Evolutionary conservation across 2,797 vertebrate species (phyloP).

Genomic region (Trachurus trachurus): DNA sequence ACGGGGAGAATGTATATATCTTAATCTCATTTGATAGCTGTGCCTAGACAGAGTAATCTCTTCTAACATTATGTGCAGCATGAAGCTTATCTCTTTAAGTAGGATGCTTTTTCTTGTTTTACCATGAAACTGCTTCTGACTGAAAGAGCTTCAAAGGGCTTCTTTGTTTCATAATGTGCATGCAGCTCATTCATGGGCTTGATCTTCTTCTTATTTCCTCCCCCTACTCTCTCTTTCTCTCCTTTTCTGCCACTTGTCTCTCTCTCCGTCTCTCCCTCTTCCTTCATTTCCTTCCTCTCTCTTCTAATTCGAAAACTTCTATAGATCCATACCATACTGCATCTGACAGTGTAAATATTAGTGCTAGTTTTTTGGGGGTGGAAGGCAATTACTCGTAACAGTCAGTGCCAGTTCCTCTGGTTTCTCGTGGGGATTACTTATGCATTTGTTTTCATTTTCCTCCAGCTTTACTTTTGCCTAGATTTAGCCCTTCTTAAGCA

Average conservation of each 20-base stretch:
- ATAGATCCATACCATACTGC: conserved; percentile 65
- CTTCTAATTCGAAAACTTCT: conserved; percentile 63
- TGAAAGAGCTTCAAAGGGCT: conserved; percentile 88
- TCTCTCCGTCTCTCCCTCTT: conserved; percentile 39
- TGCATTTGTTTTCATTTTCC: conserved; percentile 83
- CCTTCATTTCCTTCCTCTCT: conserved; percentile 43
- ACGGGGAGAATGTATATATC: conserved; percentile 80
- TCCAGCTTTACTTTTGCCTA: conserved; percentile 72
- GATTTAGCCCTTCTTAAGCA: conserved; percentile 69
- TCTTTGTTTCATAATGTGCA: conserved; percentile 89
- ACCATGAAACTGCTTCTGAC: conserved; percentile 89
- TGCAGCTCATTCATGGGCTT: conserved; percentile 87
- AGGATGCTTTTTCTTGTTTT: conserved; percentile 88
- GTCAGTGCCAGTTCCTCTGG: conserved; percentile 60
- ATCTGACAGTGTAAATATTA: conserved; percentile 81
- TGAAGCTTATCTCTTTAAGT: conserved; percentile 89
- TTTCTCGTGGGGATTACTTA: conserved; percentile 79
- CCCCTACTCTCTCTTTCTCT: conserved; percentile 62
- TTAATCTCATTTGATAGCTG: conserved; percentile 88
- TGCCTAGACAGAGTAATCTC: conserved; percentile 88
- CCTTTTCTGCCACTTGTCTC: conserved; percentile 58
- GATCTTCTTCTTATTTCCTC: conserved; percentile 82
- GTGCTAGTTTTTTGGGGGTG: conserved; percentile 64
- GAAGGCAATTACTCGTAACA: conserved; percentile 81
- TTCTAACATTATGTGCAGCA: conserved; percentile 85